A percentile compares a stretch with the other conserved stretches of the same genome.
Conservation (phyloP, 2,888 invertebrate genomes). For the Neoascia interrupta region DNA sequence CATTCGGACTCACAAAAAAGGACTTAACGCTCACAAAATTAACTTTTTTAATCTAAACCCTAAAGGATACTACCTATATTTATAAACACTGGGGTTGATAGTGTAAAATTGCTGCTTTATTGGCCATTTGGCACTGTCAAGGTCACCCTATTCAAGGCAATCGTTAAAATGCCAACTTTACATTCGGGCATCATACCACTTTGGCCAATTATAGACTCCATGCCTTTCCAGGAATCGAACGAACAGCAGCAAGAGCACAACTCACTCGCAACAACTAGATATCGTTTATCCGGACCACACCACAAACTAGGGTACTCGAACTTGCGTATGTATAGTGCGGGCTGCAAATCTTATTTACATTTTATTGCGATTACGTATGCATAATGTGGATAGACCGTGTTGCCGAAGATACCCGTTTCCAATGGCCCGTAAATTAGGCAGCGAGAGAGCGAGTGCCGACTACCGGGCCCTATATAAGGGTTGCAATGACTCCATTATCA, state of each 20-base stretch:
- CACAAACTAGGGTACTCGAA: slow-evolving; percentile 14
- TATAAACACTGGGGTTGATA: too few relatives aligned
- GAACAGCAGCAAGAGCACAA: slow-evolving; percentile 35
- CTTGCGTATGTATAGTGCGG: too few relatives aligned
- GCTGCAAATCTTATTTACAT: slow-evolving; percentile 67
- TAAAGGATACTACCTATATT: too few relatives aligned
- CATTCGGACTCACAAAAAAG: too few relatives aligned
- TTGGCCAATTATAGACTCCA: too few relatives aligned
- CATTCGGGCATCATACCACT: slow-evolving; percentile 51
- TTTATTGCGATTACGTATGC: slow-evolving; percentile 66
- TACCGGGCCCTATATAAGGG: slow-evolving; percentile 57
- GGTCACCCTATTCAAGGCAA: slow-evolving; percentile 51
- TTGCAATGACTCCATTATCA: slow-evolving; percentile 67
- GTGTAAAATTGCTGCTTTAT: too few relatives aligned
- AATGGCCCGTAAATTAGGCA: slow-evolving; percentile 60
- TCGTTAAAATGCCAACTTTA: slow-evolving; percentile 46
- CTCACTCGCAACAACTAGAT: slow-evolving; percentile 20
- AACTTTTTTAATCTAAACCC: too few relatives aligned
- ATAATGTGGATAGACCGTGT: slow-evolving; percentile 26
- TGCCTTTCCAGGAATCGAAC: slow-evolving; percentile 32
- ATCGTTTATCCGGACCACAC: slow-evolving; percentile 2
- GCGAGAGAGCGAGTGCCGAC: slow-evolving; percentile 15
- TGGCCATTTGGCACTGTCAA: slow-evolving; percentile 47
- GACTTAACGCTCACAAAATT: too few relatives aligned
- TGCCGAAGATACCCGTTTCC: slow-evolving; percentile 35